These are phyloP conservation scores for Gnathonemus longibarbis DNA, from an alignment of 2,113 vertebrate genomes.

Conservation along the genomic window DNA sequence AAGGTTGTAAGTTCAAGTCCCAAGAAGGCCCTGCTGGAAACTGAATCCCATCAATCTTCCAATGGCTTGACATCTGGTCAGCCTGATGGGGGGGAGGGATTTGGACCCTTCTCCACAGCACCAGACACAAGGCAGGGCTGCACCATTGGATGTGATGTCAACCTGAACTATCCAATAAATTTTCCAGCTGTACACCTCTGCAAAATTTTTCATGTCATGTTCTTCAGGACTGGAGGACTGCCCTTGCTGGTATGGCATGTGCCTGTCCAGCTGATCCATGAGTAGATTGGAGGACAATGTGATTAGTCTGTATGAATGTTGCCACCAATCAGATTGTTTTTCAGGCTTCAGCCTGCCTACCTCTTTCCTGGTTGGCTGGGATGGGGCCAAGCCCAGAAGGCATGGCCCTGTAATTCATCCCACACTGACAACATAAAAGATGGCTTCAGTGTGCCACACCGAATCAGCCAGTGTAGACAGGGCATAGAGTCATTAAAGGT, in stretches of 20 bases:
- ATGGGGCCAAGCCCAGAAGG: neutral
- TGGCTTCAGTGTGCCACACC: constrained; percentile 22
- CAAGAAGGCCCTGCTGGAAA: neutral
- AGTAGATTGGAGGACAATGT: neutral
- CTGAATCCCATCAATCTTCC: neutral
- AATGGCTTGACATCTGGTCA: neutral
- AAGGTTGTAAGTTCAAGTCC: neutral
- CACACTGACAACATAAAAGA: constrained; percentile 26
- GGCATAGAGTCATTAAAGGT: constrained; percentile 56
- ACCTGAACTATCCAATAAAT: neutral
- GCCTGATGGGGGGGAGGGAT: neutral
- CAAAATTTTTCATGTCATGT: neutral
- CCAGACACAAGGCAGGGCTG: neutral
- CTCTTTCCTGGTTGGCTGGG: neutral
- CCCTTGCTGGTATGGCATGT: neutral
- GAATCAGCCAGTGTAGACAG: constrained; percentile 2
- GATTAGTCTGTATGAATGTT: neutral
- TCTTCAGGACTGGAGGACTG: neutral
- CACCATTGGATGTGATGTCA: neutral
- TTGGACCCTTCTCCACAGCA: too few relatives aligned
- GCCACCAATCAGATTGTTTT: neutral
- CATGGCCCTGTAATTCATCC: constrained; percentile 7
- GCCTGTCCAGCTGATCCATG: neutral
- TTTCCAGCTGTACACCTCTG: neutral
- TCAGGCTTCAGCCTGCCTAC: neutral